phyloP scores from a whole-genome alignment of 2,888 invertebrate species.

The Periphyllus acericola region DNA sequence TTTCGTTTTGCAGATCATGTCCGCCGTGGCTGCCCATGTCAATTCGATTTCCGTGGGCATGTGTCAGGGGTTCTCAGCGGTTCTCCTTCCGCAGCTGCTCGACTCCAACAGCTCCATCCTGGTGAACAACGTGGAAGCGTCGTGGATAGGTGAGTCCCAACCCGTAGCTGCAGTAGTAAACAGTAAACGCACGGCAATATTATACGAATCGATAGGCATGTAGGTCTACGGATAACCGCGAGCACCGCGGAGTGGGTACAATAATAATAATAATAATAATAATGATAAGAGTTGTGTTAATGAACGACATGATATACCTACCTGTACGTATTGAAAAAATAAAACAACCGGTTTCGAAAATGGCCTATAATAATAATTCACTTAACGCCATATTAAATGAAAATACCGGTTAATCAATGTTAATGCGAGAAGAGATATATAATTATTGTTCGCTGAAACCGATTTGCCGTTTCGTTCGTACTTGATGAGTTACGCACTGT shows the following conservation, averaged over 20 bases:
- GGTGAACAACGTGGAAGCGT: conserved; percentile 74
- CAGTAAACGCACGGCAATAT: neutral
- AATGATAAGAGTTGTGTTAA: neutral
- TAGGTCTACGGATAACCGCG: neutral
- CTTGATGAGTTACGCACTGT: neutral
- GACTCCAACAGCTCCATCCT: conserved; percentile 63
- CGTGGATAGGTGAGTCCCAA: conserved; percentile 75
- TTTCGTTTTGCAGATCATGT: conserved; percentile 71
- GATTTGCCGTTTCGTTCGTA: neutral
- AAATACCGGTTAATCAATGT: conserved; percentile 39
- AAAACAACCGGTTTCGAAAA: conserved; percentile 31
- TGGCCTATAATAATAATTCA: neutral
- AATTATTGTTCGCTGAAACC: neutral
- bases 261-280: no score
- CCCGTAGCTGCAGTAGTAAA: neutral
- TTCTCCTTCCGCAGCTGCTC: conserved; percentile 77
- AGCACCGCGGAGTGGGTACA: no score
- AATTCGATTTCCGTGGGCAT: conserved; percentile 81
- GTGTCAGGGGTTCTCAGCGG: conserved; percentile 80
- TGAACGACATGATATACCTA: no score
- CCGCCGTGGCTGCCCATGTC: conserved; percentile 78
- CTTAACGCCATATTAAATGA: neutral
- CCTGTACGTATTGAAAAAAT: neutral
- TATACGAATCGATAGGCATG: no score
- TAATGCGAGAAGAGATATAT: neutral